These are phyloP conservation scores for Tridacna crocea DNA, from an alignment of 2,888 invertebrate species.

Conservation along the genomic window DNA sequence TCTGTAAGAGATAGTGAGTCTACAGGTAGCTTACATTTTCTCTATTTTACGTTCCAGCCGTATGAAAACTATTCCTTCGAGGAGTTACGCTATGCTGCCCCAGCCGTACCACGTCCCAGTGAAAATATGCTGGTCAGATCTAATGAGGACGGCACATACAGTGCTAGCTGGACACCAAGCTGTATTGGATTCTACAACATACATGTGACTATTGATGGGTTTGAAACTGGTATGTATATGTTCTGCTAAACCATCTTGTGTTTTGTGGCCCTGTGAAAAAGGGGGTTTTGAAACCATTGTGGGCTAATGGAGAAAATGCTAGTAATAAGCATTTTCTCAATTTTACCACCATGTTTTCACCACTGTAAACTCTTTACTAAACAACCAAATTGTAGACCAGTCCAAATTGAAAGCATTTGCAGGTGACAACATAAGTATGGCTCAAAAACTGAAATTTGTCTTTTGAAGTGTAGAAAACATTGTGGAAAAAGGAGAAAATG, in stretches of 20 bases:
- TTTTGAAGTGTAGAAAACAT: too few species aligned
- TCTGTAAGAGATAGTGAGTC: not conserved
- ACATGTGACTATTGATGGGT: conserved; percentile 94
- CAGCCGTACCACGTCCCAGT: conserved; percentile 89
- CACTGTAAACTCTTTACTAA: too few species aligned
- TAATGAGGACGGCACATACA: conserved; percentile 92
- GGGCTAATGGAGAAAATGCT: not conserved
- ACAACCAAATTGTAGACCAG: too few species aligned
- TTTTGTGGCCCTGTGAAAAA: not conserved
- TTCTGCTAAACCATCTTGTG: not conserved
- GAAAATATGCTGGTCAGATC: conserved; percentile 92
- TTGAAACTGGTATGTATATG: conserved; percentile 81
- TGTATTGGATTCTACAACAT: conserved; percentile 95
- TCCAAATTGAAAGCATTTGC: too few species aligned
- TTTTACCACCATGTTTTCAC: too few species aligned
- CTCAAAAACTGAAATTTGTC: too few species aligned
- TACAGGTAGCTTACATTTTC: not conserved
- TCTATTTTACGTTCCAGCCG: conserved; percentile 85
- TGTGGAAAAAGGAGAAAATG: too few species aligned
- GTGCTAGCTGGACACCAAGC: conserved; percentile 96
- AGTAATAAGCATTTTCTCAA: too few species aligned
- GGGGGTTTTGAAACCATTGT: not conserved
- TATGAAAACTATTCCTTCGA: conserved; percentile 98
- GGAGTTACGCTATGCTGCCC: conserved; percentile 91
- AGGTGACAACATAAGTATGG: too few species aligned